Evolutionary conservation across 2,888 invertebrate species (phyloP).

Genomic region (Limnephilus rhombicus): DNA sequence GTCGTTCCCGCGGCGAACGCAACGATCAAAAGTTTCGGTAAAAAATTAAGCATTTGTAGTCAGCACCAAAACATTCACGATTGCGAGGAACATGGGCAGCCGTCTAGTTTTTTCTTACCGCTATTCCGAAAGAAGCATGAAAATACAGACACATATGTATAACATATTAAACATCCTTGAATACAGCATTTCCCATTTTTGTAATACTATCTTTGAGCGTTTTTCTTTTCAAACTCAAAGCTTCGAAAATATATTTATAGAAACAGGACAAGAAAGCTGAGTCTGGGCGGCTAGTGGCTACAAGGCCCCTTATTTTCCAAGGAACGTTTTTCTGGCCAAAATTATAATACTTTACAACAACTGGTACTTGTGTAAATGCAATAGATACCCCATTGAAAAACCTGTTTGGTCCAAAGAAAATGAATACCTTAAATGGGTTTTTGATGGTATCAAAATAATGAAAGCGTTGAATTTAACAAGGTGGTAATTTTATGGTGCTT

Average conservation of each 20-base stretch:
- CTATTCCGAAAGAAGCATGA: neutral
- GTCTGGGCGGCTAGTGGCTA: neutral
- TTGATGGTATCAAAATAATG: neutral
- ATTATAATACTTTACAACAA: neutral
- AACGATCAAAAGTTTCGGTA: slow-evolving; percentile 2
- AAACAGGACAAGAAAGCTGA: neutral
- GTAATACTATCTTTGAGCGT: neutral
- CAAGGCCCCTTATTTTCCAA: neutral
- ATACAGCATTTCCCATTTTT: slow-evolving; percentile 20
- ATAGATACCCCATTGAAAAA: too few species aligned
- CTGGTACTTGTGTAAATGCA: neutral
- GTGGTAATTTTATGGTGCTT: neutral
- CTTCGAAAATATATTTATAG: neutral
- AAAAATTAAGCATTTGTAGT: slow-evolving; percentile 19
- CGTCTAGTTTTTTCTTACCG: slow-evolving; percentile 5
- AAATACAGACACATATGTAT: neutral
- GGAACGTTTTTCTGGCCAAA: neutral
- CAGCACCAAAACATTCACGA: slow-evolving; percentile 5
- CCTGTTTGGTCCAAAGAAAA: too few species aligned
- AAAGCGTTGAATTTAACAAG: neutral
- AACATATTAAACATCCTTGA: neutral
- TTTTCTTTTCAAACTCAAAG: neutral
- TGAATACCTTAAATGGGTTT: neutral
- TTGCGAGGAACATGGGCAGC: slow-evolving; percentile 19
- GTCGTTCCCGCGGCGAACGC: neutral